phyloP scores from a whole-genome alignment of 2,797 vertebrate genomes.

The Clarias pachynema region DNA sequence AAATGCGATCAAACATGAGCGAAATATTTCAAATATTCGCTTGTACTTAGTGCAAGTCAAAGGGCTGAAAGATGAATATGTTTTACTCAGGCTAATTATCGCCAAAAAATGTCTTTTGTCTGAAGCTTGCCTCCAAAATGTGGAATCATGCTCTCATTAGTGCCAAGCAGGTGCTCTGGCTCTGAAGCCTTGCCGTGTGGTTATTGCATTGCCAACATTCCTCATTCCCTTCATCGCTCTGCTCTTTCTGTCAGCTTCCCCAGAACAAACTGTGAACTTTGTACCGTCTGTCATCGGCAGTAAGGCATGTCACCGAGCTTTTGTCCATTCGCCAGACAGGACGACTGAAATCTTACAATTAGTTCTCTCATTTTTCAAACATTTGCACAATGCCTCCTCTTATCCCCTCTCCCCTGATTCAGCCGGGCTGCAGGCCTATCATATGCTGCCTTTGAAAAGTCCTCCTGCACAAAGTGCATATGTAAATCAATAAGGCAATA shows the following conservation, averaged over 20 bases:
- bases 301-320: constrained; percentile 53
- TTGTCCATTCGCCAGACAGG: constrained; percentile 57
- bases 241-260: constrained; percentile 50
- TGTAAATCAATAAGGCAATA: constrained; percentile 60
- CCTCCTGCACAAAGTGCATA: constrained; percentile 53
- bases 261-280: constrained; percentile 64
- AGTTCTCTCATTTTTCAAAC: constrained; percentile 51
- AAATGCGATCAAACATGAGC: constrained; percentile 2
- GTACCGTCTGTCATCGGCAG: constrained; percentile 54
- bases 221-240: constrained; percentile 50
- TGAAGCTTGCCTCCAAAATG: constrained; percentile 53
- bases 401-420: constrained; percentile 34
- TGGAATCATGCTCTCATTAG: constrained; percentile 49
- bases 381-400: constrained; percentile 36
- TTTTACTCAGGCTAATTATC: constrained; percentile 55
- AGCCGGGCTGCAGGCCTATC: constrained; percentile 36
- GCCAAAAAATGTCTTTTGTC: constrained; percentile 39
- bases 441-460: constrained; percentile 45
- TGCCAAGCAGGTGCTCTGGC: constrained; percentile 57
- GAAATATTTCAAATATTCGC: constrained; percentile 26
- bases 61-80: constrained; percentile 43
- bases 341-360: constrained; percentile 58
- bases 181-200: constrained; percentile 48
- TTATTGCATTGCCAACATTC: constrained; percentile 57
- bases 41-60: constrained; percentile 21